phyloP scores from a whole-genome alignment of 1,140 invertebrate species.

The Penaeus vannamei region DNA sequence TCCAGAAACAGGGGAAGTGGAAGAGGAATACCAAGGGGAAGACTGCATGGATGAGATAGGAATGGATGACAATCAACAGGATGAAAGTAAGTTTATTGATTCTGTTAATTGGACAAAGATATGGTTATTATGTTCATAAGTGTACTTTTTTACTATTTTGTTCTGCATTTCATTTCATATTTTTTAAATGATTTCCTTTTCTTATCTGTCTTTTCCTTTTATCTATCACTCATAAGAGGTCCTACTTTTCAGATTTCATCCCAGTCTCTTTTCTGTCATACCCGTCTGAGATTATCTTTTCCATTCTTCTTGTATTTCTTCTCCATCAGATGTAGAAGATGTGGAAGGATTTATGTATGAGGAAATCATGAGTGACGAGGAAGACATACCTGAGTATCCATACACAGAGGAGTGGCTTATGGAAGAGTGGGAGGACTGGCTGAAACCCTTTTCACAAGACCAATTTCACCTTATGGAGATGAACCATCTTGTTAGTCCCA shows the following conservation, averaged over 20 bases:
- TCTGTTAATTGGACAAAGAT: too few species aligned
- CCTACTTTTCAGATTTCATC: neutral
- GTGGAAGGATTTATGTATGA: constrained; percentile 45
- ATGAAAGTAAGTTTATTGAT: neutral
- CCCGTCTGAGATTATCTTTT: neutral
- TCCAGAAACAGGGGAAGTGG: constrained; percentile 51
- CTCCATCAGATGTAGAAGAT: constrained; percentile 10
- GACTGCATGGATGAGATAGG: constrained; percentile 47
- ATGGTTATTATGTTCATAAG: too few species aligned
- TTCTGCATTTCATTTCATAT: too few species aligned
- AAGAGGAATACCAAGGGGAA: constrained; percentile 54
- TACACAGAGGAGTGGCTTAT: constrained; percentile 61
- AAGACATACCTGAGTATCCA: constrained; percentile 57
- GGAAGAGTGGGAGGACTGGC: constrained; percentile 65
- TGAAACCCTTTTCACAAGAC: constrained; percentile 45
- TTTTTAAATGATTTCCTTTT: too few species aligned
- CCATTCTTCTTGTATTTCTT: neutral
- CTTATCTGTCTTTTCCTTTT: too few species aligned
- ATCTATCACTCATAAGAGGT: neutral
- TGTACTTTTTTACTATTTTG: too few species aligned
- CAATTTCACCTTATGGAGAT: constrained; percentile 25
- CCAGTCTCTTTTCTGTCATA: neutral
- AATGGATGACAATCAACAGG: constrained; percentile 32
- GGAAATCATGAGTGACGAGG: constrained; percentile 65
- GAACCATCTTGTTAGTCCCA: constrained; percentile 34